phyloP scores from a whole-genome alignment of 1,140 invertebrate species.

The Papilio helenus region DNA sequence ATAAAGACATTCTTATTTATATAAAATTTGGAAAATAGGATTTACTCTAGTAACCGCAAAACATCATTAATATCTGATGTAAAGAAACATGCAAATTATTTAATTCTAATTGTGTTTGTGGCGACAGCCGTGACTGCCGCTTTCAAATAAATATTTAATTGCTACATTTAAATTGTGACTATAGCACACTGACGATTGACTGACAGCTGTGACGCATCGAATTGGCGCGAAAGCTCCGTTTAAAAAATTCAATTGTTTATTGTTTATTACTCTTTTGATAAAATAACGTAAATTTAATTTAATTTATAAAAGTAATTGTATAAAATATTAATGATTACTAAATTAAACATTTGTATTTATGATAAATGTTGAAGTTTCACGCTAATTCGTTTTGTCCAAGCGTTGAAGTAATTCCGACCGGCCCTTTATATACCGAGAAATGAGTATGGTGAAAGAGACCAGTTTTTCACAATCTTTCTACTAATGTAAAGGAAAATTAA shows the following conservation, averaged over 20 bases:
- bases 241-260: background rate
- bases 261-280: background rate
- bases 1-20: too few relatives aligned
- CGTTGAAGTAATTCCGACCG: too few relatives aligned
- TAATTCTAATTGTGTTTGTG: background rate
- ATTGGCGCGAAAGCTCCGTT: background rate
- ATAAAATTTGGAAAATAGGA: background rate
- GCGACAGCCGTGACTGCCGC: background rate
- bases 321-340: background rate
- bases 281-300: background rate
- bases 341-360: background rate
- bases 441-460: too few relatives aligned
- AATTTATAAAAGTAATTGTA: background rate
- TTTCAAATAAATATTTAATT: conserved; percentile 7
- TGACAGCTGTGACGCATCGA: background rate
- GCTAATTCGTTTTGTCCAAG: too few relatives aligned
- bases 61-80: background rate
- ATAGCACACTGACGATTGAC: background rate
- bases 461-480: too few relatives aligned
- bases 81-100: conserved; percentile 1
- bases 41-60: background rate
- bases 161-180: background rate
- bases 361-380: background rate
- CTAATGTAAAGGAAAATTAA: too few relatives aligned
- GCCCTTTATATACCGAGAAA: too few relatives aligned